Base-by-base conservation (phyloP, 23 tunicate species). In the Aplidium turbinatum region DNA sequence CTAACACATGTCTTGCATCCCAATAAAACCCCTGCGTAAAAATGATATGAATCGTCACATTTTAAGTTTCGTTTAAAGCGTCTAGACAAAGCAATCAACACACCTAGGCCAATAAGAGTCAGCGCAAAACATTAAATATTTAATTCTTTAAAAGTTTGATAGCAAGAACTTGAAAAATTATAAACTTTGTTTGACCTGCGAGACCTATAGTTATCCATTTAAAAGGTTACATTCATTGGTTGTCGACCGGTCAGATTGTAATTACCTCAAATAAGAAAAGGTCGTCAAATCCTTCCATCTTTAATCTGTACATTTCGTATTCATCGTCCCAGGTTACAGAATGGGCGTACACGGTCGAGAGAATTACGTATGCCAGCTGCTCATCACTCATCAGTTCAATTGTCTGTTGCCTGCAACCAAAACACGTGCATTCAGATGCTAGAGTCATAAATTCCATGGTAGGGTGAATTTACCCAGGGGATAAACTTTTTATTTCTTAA, bases 21-120 rank as follows among this genome's bases (percentile, higher is more conserved):
- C 87, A 84, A 75, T 73, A 91, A 73, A 91, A 91, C 5, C 97
- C 97, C 97, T 89, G 47, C n/a, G n/a, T n/a, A n/a, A n/a, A n/a
- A n/a, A n/a, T n/a, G n/a, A n/a, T n/a, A n/a, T 16, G 50, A 42
- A 42, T 11, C 50, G 50, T 9, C 16, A 42, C 50, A 42, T 42
- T 42, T 42, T 42, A 36, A 76, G 27, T 18, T 80, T 60, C 38
- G 65, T n/a, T n/a, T n/a, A n/a, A n/a, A n/a, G n/a, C n/a, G n/a
- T n/a, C n/a, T n/a, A n/a, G n/a, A n/a, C n/a, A n/a, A n/a, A n/a
- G n/a, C n/a, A n/a, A n/a, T n/a, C n/a, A n/a, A n/a, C n/a, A n/a
- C n/a, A n/a, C n/a, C n/a, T n/a, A n/a, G n/a, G n/a, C n/a, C n/a
- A n/a, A n/a, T n/a, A n/a, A n/a, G n/a, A n/a, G n/a, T n/a, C n/a